Percentiles rank a stretch among this genome's conserved stretches.
phyloP scores from a whole-genome alignment of 2,113 vertebrate species.

The Prolemur simus region DNA sequence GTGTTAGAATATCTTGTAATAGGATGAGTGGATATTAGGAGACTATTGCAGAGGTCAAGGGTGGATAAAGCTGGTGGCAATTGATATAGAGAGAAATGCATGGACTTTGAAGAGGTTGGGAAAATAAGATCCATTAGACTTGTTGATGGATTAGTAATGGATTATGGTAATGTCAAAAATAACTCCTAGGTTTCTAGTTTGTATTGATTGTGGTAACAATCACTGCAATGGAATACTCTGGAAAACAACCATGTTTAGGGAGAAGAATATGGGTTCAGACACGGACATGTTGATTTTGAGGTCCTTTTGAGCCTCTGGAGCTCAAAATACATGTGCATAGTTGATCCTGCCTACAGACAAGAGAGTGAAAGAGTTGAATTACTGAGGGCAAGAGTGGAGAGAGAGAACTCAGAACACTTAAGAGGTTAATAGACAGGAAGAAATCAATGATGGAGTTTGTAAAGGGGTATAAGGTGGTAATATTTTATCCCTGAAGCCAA shows the following conservation, averaged over 20 bases:
- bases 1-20: background rate
- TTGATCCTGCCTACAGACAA: background rate
- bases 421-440: background rate
- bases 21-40: background rate
- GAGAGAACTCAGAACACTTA: background rate
- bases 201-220: background rate
- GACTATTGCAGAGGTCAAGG: background rate
- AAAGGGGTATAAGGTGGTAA: background rate
- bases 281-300: background rate
- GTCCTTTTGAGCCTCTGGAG: background rate
- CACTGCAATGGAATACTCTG: background rate
- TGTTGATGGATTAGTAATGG: background rate
- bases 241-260: background rate
- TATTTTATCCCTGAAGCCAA: background rate
- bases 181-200: background rate
- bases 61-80: background rate
- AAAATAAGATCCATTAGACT: background rate
- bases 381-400: background rate
- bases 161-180: background rate
- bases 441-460: background rate
- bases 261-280: background rate
- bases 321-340: background rate
- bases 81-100: background rate
- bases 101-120: background rate
- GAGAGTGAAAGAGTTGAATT: background rate